A percentile compares a stretch with the other conserved stretches of the same genome.
phyloP scores from a whole-genome alignment of 2,797 vertebrate species.

The Tragopan temminckii region DNA sequence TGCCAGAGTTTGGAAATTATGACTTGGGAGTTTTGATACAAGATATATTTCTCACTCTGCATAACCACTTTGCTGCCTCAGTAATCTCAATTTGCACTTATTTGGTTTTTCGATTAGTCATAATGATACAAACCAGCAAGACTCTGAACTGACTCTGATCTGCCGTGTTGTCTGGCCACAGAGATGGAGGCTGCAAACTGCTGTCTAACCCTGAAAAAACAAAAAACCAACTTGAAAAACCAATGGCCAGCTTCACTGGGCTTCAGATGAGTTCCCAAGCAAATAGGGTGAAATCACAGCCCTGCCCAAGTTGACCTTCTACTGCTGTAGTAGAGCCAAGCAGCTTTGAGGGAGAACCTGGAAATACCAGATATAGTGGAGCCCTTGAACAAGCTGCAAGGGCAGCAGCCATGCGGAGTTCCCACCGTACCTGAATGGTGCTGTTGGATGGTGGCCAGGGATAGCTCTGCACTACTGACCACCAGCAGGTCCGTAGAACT shows the following conservation, averaged over 20 bases:
- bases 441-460: neutral
- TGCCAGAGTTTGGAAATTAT: neutral
- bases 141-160: neutral
- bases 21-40: neutral
- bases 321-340: neutral
- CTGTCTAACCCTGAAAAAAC: neutral
- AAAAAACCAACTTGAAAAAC: neutral
- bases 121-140: neutral
- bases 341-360: neutral
- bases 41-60: neutral
- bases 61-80: neutral
- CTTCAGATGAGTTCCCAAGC: neutral
- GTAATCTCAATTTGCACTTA: neutral
- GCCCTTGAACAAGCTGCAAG: neutral
- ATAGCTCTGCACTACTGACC: neutral
- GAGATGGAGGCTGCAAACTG: neutral
- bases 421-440: neutral
- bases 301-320: neutral
- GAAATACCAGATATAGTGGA: neutral
- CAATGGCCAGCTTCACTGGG: neutral
- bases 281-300: neutral
- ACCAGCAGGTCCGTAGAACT: accelerated
- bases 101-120: neutral
- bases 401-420: accelerated
- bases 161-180: neutral